Percentiles rank a stretch among this genome's conserved stretches.
Evolutionary conservation across 2,888 invertebrate genomes (phyloP).

Genomic region (Acanthosepion lycidas): DNA sequence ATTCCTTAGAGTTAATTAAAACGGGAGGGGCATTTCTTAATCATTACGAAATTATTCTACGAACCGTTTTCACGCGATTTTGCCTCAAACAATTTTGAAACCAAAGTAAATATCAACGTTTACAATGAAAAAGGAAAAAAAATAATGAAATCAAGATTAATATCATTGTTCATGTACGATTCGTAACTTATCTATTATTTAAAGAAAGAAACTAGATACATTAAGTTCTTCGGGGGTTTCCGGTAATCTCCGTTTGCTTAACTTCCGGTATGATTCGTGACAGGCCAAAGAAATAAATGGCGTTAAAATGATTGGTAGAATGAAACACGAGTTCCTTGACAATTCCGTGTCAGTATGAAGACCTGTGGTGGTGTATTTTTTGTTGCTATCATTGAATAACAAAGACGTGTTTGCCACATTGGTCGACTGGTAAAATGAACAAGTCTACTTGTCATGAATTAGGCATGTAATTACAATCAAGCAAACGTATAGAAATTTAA

Average conservation of each 20-base stretch:
- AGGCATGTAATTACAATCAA: not conserved
- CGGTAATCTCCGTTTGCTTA: not conserved
- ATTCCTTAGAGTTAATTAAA: not conserved
- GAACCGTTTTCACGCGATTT: not conserved
- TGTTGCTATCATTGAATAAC: not conserved
- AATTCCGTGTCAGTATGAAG: not conserved
- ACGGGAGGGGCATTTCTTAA: not conserved
- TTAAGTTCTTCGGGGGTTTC: not conserved
- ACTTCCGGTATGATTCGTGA: slow-evolving; percentile 33
- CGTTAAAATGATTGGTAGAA: not conserved
- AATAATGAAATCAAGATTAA: not conserved
- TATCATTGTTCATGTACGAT: not conserved
- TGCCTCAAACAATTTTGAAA: not conserved
- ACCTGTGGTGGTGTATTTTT: not conserved
- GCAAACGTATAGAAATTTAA: not conserved
- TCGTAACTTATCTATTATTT: not conserved
- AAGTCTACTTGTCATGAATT: not conserved
- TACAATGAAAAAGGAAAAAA: not conserved
- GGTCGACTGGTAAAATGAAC: not conserved
- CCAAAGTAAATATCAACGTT: not conserved
- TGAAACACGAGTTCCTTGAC: not conserved
- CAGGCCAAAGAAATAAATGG: not conserved
- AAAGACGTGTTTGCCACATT: not conserved
- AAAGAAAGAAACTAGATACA: not conserved
- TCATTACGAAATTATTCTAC: not conserved